Conservation (phyloP, 2,888 invertebrate genomes). For the Lithophane ornitopus region DNA sequence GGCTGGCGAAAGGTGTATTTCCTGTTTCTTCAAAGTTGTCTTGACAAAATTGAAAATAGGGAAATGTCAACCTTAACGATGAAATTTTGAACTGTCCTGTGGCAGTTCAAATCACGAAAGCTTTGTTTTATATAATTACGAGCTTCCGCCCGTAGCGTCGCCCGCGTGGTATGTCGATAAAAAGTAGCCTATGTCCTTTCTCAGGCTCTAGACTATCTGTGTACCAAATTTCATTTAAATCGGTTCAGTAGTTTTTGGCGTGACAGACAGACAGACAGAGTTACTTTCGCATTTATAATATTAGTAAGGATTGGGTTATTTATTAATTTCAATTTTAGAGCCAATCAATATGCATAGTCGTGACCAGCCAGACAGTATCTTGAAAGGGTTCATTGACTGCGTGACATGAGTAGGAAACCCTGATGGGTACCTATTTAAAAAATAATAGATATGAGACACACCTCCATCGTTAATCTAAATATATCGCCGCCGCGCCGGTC, state of each 20-base stretch:
- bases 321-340: neutral
- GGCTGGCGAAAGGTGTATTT: conserved; percentile 46
- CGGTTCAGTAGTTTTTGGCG: too few relatives aligned
- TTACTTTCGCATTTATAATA: too few relatives aligned
- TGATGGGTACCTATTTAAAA: conserved; percentile 34
- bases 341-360: neutral
- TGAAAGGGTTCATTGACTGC: conserved; percentile 18
- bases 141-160: too few relatives aligned
- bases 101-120: neutral
- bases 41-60: conserved; percentile 7
- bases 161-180: too few relatives aligned
- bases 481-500: conserved; percentile 53
- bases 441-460: conserved; percentile 59
- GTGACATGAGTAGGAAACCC: conserved; percentile 1
- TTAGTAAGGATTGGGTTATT: neutral
- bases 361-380: neutral
- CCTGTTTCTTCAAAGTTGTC: conserved; percentile 31
- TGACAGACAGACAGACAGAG: too few relatives aligned
- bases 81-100: neutral
- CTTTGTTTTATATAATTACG: neutral
- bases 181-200: too few relatives aligned
- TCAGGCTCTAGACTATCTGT: too few relatives aligned
- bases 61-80: conserved; percentile 19
- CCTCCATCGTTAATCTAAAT: conserved; percentile 67
- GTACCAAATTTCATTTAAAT: too few relatives aligned